Conservation (phyloP, 2,888 invertebrate genomes). For the Campoplex nolae region DNA sequence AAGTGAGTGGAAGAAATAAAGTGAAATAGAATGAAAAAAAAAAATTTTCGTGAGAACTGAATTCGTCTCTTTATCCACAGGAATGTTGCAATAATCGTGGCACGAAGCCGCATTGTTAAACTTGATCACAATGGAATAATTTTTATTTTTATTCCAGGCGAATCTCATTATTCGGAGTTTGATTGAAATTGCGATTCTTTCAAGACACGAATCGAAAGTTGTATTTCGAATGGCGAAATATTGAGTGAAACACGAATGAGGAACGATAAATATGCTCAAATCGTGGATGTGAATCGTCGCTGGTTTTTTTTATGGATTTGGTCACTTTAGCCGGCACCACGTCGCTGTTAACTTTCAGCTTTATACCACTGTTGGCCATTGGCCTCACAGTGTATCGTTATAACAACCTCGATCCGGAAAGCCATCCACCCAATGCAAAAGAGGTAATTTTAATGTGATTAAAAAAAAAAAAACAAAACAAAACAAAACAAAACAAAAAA, state of each 20-base stretch:
- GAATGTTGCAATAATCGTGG: not conserved
- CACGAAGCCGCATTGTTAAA: not conserved
- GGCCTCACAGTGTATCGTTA: slow-evolving; percentile 93
- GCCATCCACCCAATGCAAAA: slow-evolving; percentile 89
- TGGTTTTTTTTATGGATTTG: slow-evolving; percentile 84
- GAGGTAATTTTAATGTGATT: slow-evolving; percentile 86
- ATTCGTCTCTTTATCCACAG: not conserved
- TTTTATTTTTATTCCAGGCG: not conserved
- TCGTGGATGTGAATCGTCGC: slow-evolving; percentile 71
- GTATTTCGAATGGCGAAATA: slow-evolving; percentile 3
- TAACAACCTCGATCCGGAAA: slow-evolving; percentile 93
- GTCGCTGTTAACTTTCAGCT: slow-evolving; percentile 88
- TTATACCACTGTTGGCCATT: slow-evolving; percentile 93
- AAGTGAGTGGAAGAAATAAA: not conserved
- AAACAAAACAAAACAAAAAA: too few species aligned
- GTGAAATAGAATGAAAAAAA: not conserved
- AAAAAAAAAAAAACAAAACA: too few species aligned
- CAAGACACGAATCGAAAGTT: not conserved
- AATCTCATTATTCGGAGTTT: not conserved
- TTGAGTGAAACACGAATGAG: slow-evolving; percentile 28
- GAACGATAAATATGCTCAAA: slow-evolving; percentile 30
- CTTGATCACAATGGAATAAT: not conserved
- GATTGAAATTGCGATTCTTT: not conserved
- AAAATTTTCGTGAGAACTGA: slow-evolving; percentile 6
- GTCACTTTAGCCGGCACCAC: slow-evolving; percentile 84